phyloP scores from a whole-genome alignment of 2,797 vertebrate species.

The Pampus argenteus region DNA sequence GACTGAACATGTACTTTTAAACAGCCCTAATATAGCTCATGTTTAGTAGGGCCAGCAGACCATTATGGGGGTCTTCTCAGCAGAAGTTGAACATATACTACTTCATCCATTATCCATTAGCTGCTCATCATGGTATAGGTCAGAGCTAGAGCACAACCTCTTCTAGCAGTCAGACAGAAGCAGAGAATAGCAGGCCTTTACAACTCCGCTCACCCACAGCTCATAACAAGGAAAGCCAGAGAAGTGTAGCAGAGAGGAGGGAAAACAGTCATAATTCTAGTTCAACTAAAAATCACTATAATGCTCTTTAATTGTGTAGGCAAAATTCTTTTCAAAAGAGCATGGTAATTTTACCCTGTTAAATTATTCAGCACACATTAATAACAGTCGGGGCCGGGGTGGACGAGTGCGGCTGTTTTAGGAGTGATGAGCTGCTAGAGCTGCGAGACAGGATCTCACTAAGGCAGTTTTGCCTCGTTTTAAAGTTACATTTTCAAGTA shows the following conservation, averaged over 20 bases:
- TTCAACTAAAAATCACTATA: conserved; percentile 86
- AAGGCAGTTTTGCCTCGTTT: conserved; percentile 69
- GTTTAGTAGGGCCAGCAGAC: conserved; percentile 71
- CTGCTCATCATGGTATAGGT: conserved; percentile 76
- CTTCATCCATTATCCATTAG: conserved; percentile 85
- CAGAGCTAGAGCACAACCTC: conserved; percentile 75
- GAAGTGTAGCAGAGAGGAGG: conserved; percentile 53
- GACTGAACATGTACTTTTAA: conserved; percentile 53
- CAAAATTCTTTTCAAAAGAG: conserved; percentile 88
- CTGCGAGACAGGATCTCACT: conserved; percentile 73
- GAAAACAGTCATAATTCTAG: conserved; percentile 83
- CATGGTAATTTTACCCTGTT: conserved; percentile 89
- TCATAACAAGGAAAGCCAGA: conserved; percentile 61
- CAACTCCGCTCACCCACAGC: conserved; percentile 47
- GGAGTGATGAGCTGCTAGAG: conserved; percentile 83
- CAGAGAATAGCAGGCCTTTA: conserved; percentile 49
- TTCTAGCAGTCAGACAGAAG: conserved; percentile 52
- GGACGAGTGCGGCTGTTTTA: conserved; percentile 83
- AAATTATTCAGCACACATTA: conserved; percentile 89
- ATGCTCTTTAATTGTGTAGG: conserved; percentile 88
- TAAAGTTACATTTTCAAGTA: conserved; percentile 78
- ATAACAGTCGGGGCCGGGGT: conserved; percentile 82
- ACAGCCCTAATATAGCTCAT: conserved; percentile 53
- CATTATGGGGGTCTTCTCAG: conserved; percentile 66
- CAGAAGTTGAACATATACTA: conserved; percentile 72